These are phyloP conservation scores for Triplophysa rosa DNA, from an alignment of 2,113 vertebrate species.

Conservation along the genomic window DNA sequence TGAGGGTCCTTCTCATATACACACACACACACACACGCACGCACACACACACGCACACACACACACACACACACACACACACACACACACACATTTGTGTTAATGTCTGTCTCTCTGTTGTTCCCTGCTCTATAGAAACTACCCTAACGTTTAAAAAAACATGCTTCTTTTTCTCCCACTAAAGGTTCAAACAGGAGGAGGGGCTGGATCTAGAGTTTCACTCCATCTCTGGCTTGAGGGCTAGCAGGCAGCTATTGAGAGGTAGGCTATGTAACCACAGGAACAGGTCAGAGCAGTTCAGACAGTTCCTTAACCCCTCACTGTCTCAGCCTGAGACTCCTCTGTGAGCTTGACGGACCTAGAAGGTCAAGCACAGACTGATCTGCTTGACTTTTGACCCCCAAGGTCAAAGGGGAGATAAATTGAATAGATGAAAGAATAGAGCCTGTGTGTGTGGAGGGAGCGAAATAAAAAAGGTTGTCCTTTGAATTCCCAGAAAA, in stretches of 20 bases:
- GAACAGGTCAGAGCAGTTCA: conserved; percentile 59
- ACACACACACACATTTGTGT: neutral
- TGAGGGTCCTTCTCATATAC: conserved; percentile 63
- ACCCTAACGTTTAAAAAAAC: conserved; percentile 81
- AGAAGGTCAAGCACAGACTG: conserved; percentile 39
- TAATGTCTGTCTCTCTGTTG: neutral
- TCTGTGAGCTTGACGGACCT: neutral
- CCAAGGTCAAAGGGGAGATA: conserved; percentile 7
- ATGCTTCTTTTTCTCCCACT: conserved; percentile 73
- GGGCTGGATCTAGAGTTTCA: conserved; percentile 68
- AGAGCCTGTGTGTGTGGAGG: neutral
- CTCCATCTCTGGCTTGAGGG: conserved; percentile 66
- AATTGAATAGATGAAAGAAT: conserved; percentile 8
- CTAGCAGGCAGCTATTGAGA: conserved; percentile 61
- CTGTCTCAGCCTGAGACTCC: conserved; percentile 38
- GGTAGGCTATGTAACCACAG: conserved; percentile 59
- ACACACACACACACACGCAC: neutral
- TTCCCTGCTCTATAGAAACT: conserved; percentile 56
- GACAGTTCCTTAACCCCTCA: conserved; percentile 51
- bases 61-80: neutral
- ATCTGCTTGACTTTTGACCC: conserved; percentile 15
- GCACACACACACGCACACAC: neutral
- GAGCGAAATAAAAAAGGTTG: neutral
- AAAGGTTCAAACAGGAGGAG: conserved; percentile 59
- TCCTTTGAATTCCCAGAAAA: conserved; percentile 5